Conservation (phyloP, 2,113 vertebrate species). For the Pseudolaguvia tuberculata region DNA sequence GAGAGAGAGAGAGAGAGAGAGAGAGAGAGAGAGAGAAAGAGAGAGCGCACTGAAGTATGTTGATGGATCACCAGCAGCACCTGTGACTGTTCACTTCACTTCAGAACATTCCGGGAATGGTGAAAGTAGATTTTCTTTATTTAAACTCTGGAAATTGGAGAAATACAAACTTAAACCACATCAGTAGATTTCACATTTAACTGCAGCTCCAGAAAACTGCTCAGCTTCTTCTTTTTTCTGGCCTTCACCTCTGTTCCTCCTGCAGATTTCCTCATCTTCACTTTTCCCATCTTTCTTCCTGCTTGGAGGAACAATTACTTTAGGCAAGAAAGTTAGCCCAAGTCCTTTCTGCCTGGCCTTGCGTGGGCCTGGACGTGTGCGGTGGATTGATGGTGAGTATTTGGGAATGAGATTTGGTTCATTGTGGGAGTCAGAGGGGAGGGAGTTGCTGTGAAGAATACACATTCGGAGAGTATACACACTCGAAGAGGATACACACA, state of each 20-base stretch:
- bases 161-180: no score
- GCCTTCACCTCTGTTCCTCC: slow-evolving; percentile 30
- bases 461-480: no score
- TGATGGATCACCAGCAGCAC: slow-evolving; percentile 39
- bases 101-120: neutral
- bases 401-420: slow-evolving; percentile 70
- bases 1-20: neutral
- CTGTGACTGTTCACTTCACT: slow-evolving; percentile 6
- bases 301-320: slow-evolving; percentile 62
- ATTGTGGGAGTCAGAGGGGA: slow-evolving; percentile 58
- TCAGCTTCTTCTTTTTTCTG: slow-evolving; percentile 5
- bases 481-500: no score
- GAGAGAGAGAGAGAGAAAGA: neutral
- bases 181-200: no score
- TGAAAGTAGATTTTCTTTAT: neutral
- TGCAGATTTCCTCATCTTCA: slow-evolving; percentile 19
- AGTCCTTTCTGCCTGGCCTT: slow-evolving; percentile 16
- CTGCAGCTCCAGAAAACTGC: neutral
- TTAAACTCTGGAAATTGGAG: neutral
- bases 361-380: slow-evolving; percentile 61
- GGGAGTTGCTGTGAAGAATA: slow-evolving; percentile 61
- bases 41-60: slow-evolving; percentile 11
- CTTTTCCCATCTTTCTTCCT: slow-evolving; percentile 31
- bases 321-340: slow-evolving; percentile 52
- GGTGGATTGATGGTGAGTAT: slow-evolving; percentile 68